Conservation (phyloP, 1,140 invertebrate genomes). For the Micrasema longulum region DNA sequence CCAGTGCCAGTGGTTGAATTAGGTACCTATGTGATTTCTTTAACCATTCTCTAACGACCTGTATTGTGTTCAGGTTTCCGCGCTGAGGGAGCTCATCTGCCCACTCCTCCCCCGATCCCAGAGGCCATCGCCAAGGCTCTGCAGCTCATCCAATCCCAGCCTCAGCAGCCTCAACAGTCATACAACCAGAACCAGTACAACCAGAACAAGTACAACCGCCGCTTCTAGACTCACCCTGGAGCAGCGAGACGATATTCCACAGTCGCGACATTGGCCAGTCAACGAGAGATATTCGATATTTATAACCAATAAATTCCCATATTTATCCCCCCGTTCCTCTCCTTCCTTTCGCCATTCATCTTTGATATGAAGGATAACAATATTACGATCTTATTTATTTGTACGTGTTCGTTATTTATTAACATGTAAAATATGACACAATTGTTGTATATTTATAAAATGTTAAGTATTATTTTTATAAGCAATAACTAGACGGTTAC, state of each 20-base stretch:
- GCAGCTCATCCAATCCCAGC: conserved; percentile 68
- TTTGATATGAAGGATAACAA: neutral
- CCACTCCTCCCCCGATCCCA: conserved; percentile 76
- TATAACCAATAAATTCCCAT: neutral
- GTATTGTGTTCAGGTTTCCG: conserved; percentile 68
- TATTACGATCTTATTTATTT: conserved; percentile 14
- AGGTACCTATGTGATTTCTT: too few relatives aligned
- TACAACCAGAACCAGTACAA: conserved; percentile 50
- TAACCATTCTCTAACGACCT: too few relatives aligned
- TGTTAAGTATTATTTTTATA: conserved; percentile 30
- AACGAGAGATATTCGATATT: neutral
- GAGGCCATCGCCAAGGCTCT: conserved; percentile 73
- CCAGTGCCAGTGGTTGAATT: too few relatives aligned
- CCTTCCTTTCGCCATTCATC: too few relatives aligned
- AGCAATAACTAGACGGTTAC: conserved; percentile 3
- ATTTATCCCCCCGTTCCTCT: neutral
- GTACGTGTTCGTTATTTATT: conserved; percentile 15
- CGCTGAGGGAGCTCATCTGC: conserved; percentile 72
- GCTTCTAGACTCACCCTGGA: conserved; percentile 45
- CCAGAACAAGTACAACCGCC: conserved; percentile 45
- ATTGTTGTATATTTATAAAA: conserved; percentile 27
- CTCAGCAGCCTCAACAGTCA: conserved; percentile 58
- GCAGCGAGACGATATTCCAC: too few relatives aligned
- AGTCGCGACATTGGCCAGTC: conserved; percentile 24
- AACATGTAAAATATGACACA: conserved; percentile 12